Evolutionary conservation across 2,888 invertebrate genomes (phyloP).

Genomic region (Amiota communis): DNA sequence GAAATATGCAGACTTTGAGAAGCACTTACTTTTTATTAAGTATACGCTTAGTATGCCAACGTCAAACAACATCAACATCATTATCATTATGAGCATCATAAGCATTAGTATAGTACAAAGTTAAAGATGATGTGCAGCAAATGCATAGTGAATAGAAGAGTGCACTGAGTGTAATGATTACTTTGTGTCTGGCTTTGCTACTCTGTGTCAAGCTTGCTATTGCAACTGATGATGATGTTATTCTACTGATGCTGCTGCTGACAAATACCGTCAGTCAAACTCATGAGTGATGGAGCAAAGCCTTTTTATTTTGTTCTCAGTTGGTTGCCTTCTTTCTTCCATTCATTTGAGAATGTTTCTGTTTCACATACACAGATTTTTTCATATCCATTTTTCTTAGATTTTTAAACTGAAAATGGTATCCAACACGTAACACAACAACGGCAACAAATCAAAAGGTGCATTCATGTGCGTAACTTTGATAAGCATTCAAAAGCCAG

Average conservation of each 20-base stretch:
- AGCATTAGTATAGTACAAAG: not conserved
- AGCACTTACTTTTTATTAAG: conserved; percentile 64
- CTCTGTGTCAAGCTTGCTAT: conserved; percentile 45
- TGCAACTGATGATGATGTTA: no score
- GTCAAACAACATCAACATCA: conserved; percentile 29
- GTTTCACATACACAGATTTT: no score
- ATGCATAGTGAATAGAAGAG: not conserved
- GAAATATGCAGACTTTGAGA: conserved; percentile 46
- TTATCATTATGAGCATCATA: not conserved
- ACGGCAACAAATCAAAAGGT: conserved; percentile 22
- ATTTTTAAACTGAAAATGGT: not conserved
- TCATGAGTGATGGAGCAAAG: conserved; percentile 44
- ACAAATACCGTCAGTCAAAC: conserved; percentile 65
- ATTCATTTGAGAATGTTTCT: not conserved
- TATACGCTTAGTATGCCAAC: conserved; percentile 56
- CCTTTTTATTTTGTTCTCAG: not conserved
- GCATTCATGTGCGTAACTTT: conserved; percentile 34
- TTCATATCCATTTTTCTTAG: no score
- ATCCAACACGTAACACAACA: not conserved
- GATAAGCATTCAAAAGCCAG: conserved; percentile 15
- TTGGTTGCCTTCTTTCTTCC: not conserved
- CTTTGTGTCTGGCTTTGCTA: conserved; percentile 45
- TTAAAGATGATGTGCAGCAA: not conserved
- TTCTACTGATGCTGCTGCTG: conserved; percentile 50
- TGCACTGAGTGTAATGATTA: conserved; percentile 45